Conservation (phyloP, 2,888 invertebrate species). For the Lacanobia oleracea region DNA sequence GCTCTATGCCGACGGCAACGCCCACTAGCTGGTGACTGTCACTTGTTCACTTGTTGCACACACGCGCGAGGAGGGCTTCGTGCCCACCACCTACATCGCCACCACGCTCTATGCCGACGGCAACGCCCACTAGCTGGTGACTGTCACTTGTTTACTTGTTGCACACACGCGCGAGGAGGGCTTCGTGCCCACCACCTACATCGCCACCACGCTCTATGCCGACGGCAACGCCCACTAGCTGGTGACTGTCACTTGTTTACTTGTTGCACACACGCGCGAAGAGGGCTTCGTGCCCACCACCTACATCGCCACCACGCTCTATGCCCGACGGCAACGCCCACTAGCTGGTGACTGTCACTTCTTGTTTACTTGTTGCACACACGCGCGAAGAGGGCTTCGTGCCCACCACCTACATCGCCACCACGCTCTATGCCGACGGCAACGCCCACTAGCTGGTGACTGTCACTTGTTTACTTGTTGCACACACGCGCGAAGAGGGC, state of each 20-base stretch:
- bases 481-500: no score
- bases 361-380: no score
- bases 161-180: conserved; percentile 96
- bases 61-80: no score
- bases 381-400: conserved; percentile 98
- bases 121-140: no score
- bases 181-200: conserved; percentile 99
- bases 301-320: no score
- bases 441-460: conserved; percentile 71
- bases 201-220: conserved; percentile 95
- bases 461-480: neutral
- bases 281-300: no score
- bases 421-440: conserved; percentile 92
- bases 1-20: conserved; percentile 90
- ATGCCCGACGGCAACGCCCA: no score
- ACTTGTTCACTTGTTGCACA: neutral
- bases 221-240: conserved; percentile 78
- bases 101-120: no score
- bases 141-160: no score
- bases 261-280: neutral
- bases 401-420: conserved; percentile 99
- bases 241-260: neutral
- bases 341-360: no score
- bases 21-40: conserved; percentile 68
- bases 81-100: no score